Evolutionary conservation across 2,888 invertebrate species (phyloP), one percentile per base, ranked within the genome.

Genomic region (Platycheirus albimanus): DNA sequence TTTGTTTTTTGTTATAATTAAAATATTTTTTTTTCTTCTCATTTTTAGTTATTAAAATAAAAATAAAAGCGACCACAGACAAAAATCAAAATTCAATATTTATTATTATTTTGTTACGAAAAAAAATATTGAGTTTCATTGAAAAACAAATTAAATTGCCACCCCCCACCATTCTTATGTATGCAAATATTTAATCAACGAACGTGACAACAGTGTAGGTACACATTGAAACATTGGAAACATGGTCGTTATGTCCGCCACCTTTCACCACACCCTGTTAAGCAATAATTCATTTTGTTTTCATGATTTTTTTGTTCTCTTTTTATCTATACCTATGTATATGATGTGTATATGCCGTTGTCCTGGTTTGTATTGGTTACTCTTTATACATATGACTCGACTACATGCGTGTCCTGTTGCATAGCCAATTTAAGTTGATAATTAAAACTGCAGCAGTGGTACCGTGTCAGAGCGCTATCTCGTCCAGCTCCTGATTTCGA

Each of bases 101-200:
- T 52, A 81, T 81, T 61, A 81, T 81, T 71, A 41, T 41, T n/a
- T n/a, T n/a, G n/a, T n/a, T n/a, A n/a, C n/a, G 67, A 67, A 66
- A 71, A 49, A 72, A 77, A 77, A 81, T 72, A 81, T 67, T 61
- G 77, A 38, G 58, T 67, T 83, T 74, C 69, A 78, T 74, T 78
- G 78, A 78, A 78, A 58, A 83, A 69, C 69, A 78, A 78, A 83
- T 83, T 83, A 74, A 78, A 83, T 83, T 78, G 54, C 83, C 38
- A 63, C 78, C 52, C 78, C 51, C n/a, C n/a, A n/a, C n/a, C n/a
- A n/a, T n/a, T n/a, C 54, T 76, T 33, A 8, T 8, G 10, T 64
- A 78, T 78, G 77, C 67, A 78, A 78, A 83, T 83, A 83, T 83
- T 83, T 78, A 83, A 83, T 83, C 72, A 83, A 78, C 72, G 78